Evolutionary conservation across 2,888 invertebrate species (phyloP).

Genomic region (Cenopis cana): DNA sequence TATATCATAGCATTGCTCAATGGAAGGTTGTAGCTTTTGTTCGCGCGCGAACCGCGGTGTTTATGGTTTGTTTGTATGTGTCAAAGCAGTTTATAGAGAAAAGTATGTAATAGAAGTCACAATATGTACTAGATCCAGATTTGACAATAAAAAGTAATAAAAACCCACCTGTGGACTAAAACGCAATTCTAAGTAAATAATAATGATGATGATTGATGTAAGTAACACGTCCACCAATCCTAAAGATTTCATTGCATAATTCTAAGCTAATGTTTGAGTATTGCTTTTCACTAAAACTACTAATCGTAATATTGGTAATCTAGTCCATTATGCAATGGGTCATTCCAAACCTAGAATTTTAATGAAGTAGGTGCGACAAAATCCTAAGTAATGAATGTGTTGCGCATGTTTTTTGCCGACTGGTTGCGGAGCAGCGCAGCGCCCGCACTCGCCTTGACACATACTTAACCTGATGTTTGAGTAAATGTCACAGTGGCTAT

Average conservation of each 20-base stretch:
- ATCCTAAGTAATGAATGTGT: conserved; percentile 8
- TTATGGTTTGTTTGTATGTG: too few relatives aligned
- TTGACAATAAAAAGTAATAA: too few relatives aligned
- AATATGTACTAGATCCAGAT: too few relatives aligned
- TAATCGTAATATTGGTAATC: too few relatives aligned
- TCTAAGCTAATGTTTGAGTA: neutral
- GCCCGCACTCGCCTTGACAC: conserved; percentile 63
- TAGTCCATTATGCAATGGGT: conserved; percentile 16
- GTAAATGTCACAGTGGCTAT: conserved; percentile 55
- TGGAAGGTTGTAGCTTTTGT: too few relatives aligned
- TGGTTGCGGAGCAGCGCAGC: conserved; percentile 58
- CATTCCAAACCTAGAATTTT: conserved; percentile 28
- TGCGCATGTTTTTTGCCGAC: conserved; percentile 46
- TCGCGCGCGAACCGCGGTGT: too few relatives aligned
- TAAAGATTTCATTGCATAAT: neutral
- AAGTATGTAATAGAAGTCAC: too few relatives aligned
- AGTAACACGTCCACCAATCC: neutral
- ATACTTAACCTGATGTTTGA: conserved; percentile 43
- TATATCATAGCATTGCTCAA: too few relatives aligned
- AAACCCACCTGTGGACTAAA: neutral
- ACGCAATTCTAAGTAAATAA: neutral
- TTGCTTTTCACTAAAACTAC: conserved; percentile 11
- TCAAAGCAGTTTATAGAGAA: too few relatives aligned
- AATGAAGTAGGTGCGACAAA: conserved; percentile 23
- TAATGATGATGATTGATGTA: conserved; percentile 5